phyloP scores from a whole-genome alignment of 2,888 invertebrate genomes.

The Mimachlamys varia region DNA sequence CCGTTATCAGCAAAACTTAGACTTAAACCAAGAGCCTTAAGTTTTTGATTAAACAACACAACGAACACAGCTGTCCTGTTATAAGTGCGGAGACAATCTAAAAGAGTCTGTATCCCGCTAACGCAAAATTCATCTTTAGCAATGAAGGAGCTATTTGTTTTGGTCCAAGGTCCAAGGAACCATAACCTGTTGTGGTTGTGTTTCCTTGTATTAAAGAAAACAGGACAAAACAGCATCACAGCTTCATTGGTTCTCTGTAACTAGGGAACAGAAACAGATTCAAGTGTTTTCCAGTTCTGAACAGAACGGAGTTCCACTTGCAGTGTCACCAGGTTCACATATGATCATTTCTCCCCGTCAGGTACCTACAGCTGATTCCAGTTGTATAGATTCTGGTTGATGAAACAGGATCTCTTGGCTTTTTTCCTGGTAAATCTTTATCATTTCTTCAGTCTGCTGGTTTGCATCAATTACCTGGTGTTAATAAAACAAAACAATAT shows the following conservation, averaged over 20 bases:
- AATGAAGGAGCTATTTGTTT: too few relatives aligned
- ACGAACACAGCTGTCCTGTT: not conserved
- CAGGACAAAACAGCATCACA: not conserved
- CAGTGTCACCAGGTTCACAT: not conserved
- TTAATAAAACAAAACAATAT: not conserved
- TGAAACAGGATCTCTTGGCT: constrained; percentile 43
- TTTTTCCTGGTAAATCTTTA: constrained; percentile 58
- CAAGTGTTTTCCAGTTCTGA: too few relatives aligned
- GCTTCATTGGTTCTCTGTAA: not conserved
- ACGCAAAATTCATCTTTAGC: too few relatives aligned
- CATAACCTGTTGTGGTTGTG: too few relatives aligned
- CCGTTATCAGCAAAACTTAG: not conserved
- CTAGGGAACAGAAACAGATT: not conserved
- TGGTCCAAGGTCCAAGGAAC: too few relatives aligned
- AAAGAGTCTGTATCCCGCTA: not conserved
- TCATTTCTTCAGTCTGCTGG: constrained; percentile 62
- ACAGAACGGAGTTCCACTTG: too few relatives aligned
- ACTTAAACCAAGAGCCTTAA: not conserved
- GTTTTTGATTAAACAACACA: not conserved
- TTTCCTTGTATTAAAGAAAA: not conserved
- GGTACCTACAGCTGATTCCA: not conserved
- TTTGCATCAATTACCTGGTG: constrained; percentile 73
- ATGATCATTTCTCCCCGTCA: not conserved
- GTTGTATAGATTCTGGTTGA: not conserved
- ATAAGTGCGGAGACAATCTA: too few relatives aligned